Percentiles rank a stretch among this genome's conserved stretches.
Evolutionary conservation across 2,888 invertebrate species (phyloP).

Genomic region (Opisthograptis luteolata): DNA sequence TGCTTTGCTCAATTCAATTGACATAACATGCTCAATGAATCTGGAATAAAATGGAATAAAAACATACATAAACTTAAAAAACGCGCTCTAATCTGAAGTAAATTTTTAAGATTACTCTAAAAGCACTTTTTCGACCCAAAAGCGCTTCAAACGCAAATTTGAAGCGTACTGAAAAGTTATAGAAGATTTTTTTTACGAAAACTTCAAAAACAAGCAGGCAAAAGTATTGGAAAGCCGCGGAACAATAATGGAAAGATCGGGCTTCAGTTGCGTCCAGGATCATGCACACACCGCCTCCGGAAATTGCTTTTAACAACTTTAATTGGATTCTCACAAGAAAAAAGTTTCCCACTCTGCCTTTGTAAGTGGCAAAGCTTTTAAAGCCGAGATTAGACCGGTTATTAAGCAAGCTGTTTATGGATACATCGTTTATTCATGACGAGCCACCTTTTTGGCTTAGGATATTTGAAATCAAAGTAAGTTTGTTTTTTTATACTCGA

Average conservation of each 20-base stretch:
- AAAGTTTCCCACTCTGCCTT: conserved; percentile 81
- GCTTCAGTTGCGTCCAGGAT: conserved; percentile 20
- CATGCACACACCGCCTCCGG: conserved; percentile 61
- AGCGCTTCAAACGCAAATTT: too few relatives aligned
- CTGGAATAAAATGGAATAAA: too few relatives aligned
- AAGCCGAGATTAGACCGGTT: conserved; percentile 62
- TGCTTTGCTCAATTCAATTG: too few relatives aligned
- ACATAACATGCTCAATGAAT: too few relatives aligned
- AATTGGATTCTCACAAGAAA: conserved; percentile 78
- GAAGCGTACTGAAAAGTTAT: too few relatives aligned
- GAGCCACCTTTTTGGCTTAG: conserved; percentile 20
- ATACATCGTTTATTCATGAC: conserved; percentile 46
- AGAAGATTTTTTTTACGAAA: not conserved
- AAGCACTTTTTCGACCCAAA: too few relatives aligned
- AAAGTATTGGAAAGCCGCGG: not conserved
- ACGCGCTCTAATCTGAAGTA: too few relatives aligned
- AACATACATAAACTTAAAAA: too few relatives aligned
- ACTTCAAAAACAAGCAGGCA: not conserved
- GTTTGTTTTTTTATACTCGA: not conserved
- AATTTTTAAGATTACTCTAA: too few relatives aligned
- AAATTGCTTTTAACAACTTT: conserved; percentile 81
- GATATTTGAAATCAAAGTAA: conserved; percentile 2
- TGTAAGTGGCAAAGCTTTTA: conserved; percentile 69
- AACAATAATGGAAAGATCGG: conserved; percentile 9
- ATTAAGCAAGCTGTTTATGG: conserved; percentile 39